These are phyloP conservation scores for Brachystomella parvula DNA, from an alignment of 1,140 invertebrate genomes.

Conservation along the genomic window DNA sequence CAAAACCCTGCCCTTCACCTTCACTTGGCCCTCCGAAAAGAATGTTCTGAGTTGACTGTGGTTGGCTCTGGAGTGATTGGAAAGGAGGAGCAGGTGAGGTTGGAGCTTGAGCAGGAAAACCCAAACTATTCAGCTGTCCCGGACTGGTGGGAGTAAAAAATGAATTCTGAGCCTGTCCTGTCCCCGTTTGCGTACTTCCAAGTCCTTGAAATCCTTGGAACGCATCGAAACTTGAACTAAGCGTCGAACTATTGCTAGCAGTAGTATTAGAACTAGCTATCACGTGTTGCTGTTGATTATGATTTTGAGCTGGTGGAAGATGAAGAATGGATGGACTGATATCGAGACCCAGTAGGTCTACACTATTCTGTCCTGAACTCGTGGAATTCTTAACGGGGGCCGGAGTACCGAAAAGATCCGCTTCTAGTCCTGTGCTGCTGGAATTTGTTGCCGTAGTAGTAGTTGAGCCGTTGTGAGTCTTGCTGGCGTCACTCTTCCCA, in stretches of 20 bases:
- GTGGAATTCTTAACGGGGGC: not conserved
- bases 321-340: not conserved
- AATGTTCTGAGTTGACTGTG: not conserved
- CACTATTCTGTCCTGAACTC: not conserved
- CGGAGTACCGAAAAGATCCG: not conserved
- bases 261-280: no score
- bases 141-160: not conserved
- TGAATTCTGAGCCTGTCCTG: not conserved
- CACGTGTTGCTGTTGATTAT: conserved; percentile 5
- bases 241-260: conserved; percentile 6
- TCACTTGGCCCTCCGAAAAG: not conserved
- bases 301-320: not conserved
- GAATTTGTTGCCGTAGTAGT: not conserved
- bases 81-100: not conserved
- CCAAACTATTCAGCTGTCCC: not conserved
- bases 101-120: not conserved
- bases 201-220: not conserved
- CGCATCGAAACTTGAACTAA: conserved; percentile 4
- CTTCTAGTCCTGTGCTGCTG: not conserved
- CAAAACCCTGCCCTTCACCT: not conserved
- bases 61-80: not conserved
- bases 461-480: not conserved
- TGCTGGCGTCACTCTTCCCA: conserved; percentile 4
- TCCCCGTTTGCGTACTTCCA: not conserved
- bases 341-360: not conserved